Conservation (phyloP, 2,797 vertebrate species). For the Borostomias antarcticus region DNA sequence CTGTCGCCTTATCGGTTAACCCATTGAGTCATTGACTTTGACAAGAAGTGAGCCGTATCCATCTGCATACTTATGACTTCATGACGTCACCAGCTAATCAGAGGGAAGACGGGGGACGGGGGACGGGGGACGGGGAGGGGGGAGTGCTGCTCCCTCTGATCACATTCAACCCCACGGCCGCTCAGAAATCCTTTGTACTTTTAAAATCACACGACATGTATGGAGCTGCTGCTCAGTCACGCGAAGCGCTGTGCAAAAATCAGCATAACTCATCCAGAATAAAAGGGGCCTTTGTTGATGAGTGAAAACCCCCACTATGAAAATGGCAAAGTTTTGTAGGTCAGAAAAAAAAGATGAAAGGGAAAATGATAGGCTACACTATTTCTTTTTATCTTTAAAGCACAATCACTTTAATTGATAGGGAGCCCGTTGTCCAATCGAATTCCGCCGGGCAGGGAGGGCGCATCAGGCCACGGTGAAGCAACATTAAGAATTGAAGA, state of each 20-base stretch:
- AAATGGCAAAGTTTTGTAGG: slow-evolving; percentile 43
- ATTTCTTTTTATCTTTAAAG: slow-evolving; percentile 43
- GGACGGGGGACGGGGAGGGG: slow-evolving; percentile 5
- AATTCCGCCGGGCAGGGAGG: slow-evolving; percentile 42
- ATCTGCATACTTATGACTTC: slow-evolving; percentile 52
- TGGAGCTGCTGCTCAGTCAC: slow-evolving; percentile 33
- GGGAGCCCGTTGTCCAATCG: slow-evolving; percentile 55
- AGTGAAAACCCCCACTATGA: slow-evolving; percentile 30
- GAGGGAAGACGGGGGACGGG: slow-evolving; percentile 12
- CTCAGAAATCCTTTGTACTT: slow-evolving; percentile 14
- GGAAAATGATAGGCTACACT: too few relatives aligned
- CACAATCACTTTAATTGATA: slow-evolving; percentile 61
- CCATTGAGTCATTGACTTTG: slow-evolving; percentile 55
- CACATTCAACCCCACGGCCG: slow-evolving; percentile 27
- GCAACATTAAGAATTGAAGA: slow-evolving; percentile 49
- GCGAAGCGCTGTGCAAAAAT: slow-evolving; percentile 22
- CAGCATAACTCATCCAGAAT: slow-evolving; percentile 28
- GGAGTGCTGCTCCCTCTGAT: slow-evolving; percentile 27
- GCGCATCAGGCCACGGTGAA: slow-evolving; percentile 37
- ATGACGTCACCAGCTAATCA: slow-evolving; percentile 41
- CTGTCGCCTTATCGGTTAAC: slow-evolving; percentile 29
- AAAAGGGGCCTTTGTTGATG: slow-evolving; percentile 40
- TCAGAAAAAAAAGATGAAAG: slow-evolving; percentile 51
- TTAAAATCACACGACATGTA: slow-evolving; percentile 32
- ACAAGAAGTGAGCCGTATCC: slow-evolving; percentile 46